These are phyloP conservation scores for Eulemur rufifrons DNA, from an alignment of 2,113 vertebrate species.

Conservation along the genomic window DNA sequence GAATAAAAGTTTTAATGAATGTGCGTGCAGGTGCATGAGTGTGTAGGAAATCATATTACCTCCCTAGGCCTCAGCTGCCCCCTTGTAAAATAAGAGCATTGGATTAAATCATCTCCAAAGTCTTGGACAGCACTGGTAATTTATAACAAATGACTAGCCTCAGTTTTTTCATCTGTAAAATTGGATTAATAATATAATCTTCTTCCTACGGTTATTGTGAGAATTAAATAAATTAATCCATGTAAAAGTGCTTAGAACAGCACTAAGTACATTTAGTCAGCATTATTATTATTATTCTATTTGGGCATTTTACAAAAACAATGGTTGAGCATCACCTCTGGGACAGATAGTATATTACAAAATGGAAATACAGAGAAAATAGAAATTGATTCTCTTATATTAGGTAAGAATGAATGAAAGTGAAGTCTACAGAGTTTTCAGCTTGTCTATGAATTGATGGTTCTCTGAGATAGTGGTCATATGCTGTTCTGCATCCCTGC, in stretches of 20 bases:
- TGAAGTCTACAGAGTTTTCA: not conserved
- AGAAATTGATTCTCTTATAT: not conserved
- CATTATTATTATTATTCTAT: not conserved
- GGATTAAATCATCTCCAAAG: not conserved
- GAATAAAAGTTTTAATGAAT: not conserved
- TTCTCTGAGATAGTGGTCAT: not conserved
- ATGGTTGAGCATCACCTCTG: not conserved
- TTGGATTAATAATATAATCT: not conserved
- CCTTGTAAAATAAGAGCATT: not conserved
- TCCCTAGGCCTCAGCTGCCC: not conserved
- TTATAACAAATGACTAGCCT: not conserved
- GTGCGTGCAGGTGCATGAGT: not conserved
- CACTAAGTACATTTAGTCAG: not conserved
- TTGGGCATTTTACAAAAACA: not conserved
- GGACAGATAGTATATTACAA: slow-evolving; percentile 9
- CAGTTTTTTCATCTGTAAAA: slow-evolving; percentile 45
- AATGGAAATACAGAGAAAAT: not conserved
- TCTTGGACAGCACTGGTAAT: not conserved
- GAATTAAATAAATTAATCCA: not conserved
- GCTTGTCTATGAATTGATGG: not conserved
- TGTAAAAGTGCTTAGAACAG: slow-evolving; percentile 42
- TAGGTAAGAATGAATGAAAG: not conserved
- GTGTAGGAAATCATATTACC: not conserved
- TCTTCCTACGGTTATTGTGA: not conserved
- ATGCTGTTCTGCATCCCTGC: not conserved